Conservation (phyloP, 53 echinoderm and acorn worm genomes). For the Antedon mediterranea region DNA sequence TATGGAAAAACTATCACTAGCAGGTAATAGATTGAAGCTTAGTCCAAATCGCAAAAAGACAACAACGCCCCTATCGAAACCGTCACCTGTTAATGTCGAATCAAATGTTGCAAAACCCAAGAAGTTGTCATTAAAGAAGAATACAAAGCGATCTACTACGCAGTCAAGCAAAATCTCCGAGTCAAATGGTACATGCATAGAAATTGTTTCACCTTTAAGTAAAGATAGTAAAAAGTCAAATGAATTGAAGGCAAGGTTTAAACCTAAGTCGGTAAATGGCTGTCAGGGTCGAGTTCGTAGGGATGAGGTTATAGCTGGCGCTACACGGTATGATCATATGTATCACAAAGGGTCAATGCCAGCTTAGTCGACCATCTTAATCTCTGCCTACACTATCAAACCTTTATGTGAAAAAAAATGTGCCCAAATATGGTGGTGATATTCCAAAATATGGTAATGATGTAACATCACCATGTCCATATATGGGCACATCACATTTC, state of each 20-base stretch:
- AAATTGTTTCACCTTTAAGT: not conserved
- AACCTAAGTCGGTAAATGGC: not conserved
- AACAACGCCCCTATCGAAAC: not conserved
- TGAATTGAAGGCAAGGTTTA: not conserved
- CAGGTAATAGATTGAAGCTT: slow-evolving; percentile 12
- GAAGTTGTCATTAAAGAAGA: not conserved
- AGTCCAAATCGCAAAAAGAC: slow-evolving; percentile 8
- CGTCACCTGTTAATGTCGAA: not conserved
- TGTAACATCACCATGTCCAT: no score
- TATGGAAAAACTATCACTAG: not conserved
- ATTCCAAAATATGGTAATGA: no score
- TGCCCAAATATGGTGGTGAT: no score
- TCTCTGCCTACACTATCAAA: no score
- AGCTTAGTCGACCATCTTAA: not conserved
- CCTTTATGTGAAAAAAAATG: no score
- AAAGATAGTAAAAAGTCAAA: not conserved
- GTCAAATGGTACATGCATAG: not conserved
- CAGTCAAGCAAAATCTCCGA: not conserved
- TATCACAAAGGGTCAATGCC: not conserved
- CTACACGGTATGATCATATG: not conserved
- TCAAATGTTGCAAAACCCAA: not conserved
- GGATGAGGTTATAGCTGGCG: not conserved
- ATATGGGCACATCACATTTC: no score
- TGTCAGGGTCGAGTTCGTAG: not conserved
- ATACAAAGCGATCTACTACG: not conserved